These are phyloP conservation scores for Darevskia mixta DNA, from an alignment of 2,797 vertebrate genomes.

Conservation along the genomic window DNA sequence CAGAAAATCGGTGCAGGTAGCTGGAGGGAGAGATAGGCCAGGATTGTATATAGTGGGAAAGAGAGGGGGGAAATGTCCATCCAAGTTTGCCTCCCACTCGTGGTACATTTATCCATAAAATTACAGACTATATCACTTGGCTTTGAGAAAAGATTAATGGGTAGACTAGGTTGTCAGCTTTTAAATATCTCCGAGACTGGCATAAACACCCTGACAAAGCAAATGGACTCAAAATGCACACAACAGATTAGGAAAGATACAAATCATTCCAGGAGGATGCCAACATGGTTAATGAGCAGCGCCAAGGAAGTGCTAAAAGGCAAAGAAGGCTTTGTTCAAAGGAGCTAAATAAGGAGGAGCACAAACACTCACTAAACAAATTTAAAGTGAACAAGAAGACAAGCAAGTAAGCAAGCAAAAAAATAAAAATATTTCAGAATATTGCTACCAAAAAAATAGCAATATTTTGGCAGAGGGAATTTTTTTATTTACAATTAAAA, in stretches of 20 bases:
- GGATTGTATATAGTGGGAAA: neutral
- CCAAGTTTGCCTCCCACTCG: neutral
- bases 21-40: conserved; percentile 21
- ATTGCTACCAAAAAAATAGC: neutral
- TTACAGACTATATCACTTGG: neutral
- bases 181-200: neutral
- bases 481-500: neutral
- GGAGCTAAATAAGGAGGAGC: neutral
- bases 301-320: neutral
- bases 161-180: neutral
- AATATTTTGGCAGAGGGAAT: too few relatives aligned
- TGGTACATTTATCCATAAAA: neutral
- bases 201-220: neutral
- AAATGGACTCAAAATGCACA: neutral
- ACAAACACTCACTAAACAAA: neutral
- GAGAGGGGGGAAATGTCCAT: neutral
- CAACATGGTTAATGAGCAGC: neutral
- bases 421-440: neutral
- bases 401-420: neutral
- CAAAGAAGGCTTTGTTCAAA: neutral
- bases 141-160: neutral
- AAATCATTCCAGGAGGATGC: neutral
- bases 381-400: neutral
- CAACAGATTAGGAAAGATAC: neutral
- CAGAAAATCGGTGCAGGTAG: conserved; percentile 43